phyloP scores from a whole-genome alignment of 2,888 invertebrate genomes.

The Allacma fusca region DNA sequence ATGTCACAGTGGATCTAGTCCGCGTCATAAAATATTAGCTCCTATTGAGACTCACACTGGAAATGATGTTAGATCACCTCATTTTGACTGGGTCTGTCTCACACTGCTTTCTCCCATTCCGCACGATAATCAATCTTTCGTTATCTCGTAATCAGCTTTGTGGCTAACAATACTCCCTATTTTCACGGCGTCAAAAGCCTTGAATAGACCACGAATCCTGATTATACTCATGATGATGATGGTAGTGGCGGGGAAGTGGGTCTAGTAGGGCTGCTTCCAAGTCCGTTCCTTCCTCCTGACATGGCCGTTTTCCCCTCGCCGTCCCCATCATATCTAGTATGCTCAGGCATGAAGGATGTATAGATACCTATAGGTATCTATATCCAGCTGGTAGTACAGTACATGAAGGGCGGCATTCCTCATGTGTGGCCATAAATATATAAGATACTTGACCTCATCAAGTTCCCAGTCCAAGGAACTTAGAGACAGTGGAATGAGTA shows the following conservation, averaged over 20 bases:
- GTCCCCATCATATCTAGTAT: no score
- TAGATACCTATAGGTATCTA: no score
- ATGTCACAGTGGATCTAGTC: constrained; percentile 32
- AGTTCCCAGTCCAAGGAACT: no score
- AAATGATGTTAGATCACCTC: constrained; percentile 46
- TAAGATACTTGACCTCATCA: no score
- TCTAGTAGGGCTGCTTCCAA: no score
- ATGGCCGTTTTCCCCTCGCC: no score
- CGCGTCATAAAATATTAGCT: constrained; percentile 40
- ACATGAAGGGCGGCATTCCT: no score
- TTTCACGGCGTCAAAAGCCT: constrained; percentile 25
- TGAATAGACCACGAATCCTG: constrained; percentile 33
- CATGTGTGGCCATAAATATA: no score
- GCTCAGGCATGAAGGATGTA: no score
- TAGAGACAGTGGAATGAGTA: no score
- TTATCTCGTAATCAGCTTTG: constrained; percentile 43
- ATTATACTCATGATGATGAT: constrained; percentile 17
- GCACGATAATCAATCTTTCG: constrained; percentile 49
- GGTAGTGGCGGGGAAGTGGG: not conserved
- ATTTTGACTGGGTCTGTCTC: constrained; percentile 31
- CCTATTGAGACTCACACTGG: constrained; percentile 32
- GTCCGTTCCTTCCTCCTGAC: no score
- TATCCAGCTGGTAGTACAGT: no score
- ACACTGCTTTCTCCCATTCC: constrained; percentile 16
- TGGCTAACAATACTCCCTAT: constrained; percentile 28